Conservation (phyloP, 30 jellyfish, hydroid and myxozoan genomes). For the Aurelia aurita region DNA sequence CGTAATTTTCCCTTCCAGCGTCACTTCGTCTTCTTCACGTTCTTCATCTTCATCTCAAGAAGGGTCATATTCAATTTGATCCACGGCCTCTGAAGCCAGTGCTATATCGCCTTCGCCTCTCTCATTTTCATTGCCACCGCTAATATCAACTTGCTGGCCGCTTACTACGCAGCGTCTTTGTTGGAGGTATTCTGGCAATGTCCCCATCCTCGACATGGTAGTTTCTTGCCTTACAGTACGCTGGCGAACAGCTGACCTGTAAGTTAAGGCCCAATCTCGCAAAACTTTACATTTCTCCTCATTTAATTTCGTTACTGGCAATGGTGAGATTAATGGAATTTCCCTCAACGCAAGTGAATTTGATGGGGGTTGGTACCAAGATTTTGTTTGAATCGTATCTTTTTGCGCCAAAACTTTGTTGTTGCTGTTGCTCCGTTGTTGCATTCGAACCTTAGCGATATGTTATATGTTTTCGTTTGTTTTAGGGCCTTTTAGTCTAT, state of each 20-base stretch:
- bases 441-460: too few relatives aligned
- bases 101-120: too few relatives aligned
- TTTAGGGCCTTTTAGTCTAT: too few relatives aligned
- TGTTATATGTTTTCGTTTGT: too few relatives aligned
- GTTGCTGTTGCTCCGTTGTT: too few relatives aligned
- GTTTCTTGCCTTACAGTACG: not conserved
- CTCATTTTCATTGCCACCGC: not conserved
- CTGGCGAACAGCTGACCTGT: not conserved
- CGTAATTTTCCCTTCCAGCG: too few relatives aligned
- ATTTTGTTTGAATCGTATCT: too few relatives aligned
- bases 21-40: too few relatives aligned
- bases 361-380: not conserved
- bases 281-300: not conserved
- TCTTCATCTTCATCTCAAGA: not conserved
- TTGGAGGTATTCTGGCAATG: not conserved
- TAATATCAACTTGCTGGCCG: not conserved
- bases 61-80: not conserved
- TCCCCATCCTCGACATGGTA: conserved; percentile 1
- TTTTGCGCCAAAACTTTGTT: too few relatives aligned
- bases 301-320: not conserved
- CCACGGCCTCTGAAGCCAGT: not conserved
- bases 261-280: not conserved
- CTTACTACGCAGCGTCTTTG: not conserved
- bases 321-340: not conserved
- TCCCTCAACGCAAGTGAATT: not conserved